Conservation (phyloP, 2,113 vertebrate species). For the Tamias sibiricus region DNA sequence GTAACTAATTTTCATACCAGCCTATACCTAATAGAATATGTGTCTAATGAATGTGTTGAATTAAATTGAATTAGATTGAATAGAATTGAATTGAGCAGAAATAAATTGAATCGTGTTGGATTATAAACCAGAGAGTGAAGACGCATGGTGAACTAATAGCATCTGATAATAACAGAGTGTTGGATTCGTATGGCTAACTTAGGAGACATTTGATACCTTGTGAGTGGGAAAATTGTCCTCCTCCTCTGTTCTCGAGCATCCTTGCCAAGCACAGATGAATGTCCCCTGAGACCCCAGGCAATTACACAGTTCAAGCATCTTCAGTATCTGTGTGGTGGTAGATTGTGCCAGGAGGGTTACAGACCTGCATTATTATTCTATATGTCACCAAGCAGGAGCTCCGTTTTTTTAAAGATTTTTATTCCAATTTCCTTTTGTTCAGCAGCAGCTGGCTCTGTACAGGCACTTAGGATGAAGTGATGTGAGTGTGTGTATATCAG, state of each 20-base stretch:
- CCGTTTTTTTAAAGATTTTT: conserved; percentile 32
- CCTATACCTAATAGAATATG: conserved; percentile 63
- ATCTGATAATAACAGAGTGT: conserved; percentile 58
- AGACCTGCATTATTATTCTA: conserved; percentile 55
- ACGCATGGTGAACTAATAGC: conserved; percentile 51
- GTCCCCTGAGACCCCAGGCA: conserved; percentile 43
- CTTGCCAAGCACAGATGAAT: conserved; percentile 53
- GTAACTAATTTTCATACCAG: conserved; percentile 67
- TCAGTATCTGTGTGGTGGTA: neutral
- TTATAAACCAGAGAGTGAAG: conserved; percentile 69
- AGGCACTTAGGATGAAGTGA: conserved; percentile 45
- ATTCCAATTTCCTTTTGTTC: conserved; percentile 54
- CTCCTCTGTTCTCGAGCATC: neutral
- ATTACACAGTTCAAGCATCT: conserved; percentile 44
- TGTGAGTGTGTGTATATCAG: conserved; percentile 13
- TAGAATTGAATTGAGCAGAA: conserved; percentile 75
- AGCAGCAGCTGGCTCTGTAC: conserved; percentile 68
- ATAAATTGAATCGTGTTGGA: conserved; percentile 77
- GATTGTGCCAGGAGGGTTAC: neutral
- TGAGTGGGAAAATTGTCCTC: conserved; percentile 49
- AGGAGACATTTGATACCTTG: conserved; percentile 63
- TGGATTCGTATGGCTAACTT: conserved; percentile 44
- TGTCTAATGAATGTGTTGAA: conserved; percentile 72
- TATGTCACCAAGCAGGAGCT: conserved; percentile 63
- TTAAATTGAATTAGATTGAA: conserved; percentile 74